Conservation (phyloP, 2,797 vertebrate species). For the Eremophila alpestris region DNA sequence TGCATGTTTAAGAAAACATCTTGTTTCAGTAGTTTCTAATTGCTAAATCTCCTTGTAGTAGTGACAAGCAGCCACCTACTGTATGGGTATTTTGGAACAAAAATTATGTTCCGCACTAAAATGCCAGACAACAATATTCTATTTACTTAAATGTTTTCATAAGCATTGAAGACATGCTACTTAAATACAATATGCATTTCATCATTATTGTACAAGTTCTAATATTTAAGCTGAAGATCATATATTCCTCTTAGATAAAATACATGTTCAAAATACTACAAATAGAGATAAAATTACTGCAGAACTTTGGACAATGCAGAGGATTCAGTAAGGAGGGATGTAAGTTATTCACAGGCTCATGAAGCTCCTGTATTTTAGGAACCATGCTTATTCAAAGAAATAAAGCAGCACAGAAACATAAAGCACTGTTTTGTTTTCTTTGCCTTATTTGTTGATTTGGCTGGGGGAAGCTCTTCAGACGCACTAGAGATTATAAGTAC, state of each 20-base stretch:
- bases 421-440: neutral
- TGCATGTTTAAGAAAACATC: neutral
- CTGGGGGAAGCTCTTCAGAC: neutral
- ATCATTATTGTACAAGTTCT: neutral
- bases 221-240: neutral
- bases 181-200: neutral
- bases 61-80: neutral
- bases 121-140: neutral
- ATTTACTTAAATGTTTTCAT: neutral
- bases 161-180: neutral
- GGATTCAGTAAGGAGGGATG: neutral
- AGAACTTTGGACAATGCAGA: neutral
- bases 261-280: neutral
- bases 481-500: neutral
- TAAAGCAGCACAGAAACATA: neutral
- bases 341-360: neutral
- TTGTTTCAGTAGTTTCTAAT: neutral
- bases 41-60: neutral
- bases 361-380: neutral
- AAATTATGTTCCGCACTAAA: neutral
- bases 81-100: neutral
- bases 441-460: neutral
- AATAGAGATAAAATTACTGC: neutral
- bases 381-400: neutral
- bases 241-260: neutral